These are phyloP conservation scores for Clarias magur DNA, from an alignment of 2,113 vertebrate species.

Conservation along the genomic window DNA sequence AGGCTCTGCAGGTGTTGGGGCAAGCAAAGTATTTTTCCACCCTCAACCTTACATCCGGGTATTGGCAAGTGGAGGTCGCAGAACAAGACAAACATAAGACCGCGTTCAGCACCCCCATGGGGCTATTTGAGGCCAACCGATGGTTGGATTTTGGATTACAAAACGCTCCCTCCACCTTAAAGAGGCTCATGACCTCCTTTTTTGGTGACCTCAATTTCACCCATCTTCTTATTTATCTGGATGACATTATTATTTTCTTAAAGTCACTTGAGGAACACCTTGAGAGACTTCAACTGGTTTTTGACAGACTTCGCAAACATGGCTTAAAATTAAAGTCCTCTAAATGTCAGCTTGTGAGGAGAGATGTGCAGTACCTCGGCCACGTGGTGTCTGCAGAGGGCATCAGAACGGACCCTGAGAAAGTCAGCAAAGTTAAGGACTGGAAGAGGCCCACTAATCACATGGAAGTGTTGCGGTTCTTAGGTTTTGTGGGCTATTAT, in stretches of 20 bases:
- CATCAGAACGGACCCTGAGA: no score
- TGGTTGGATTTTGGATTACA: not conserved
- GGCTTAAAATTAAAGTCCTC: slow-evolving; percentile 25
- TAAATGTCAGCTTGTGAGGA: not conserved
- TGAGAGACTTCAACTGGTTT: not conserved
- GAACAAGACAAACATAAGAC: not conserved
- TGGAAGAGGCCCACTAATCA: no score
- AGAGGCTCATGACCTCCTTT: no score
- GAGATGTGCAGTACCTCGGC: not conserved
- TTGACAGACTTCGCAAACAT: slow-evolving; percentile 1
- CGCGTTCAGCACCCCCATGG: slow-evolving; percentile 47
- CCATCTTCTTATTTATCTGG: no score
- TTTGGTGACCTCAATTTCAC: no score
- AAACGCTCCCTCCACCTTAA: no score
- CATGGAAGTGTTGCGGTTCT: not conserved
- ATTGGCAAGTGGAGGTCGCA: slow-evolving; percentile 48
- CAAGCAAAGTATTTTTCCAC: slow-evolving; percentile 47
- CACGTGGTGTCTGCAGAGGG: no score
- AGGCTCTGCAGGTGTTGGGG: slow-evolving; percentile 31
- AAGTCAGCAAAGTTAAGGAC: no score
- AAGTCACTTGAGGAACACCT: slow-evolving; percentile 14
- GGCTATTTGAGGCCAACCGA: not conserved
- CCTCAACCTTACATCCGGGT: slow-evolving; percentile 36
- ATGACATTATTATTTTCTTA: not conserved
- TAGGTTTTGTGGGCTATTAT: not conserved